Evolutionary conservation across 2,888 invertebrate genomes (phyloP), one percentile per base, ranked within the genome.

Genomic region (Quadriops clusia): DNA sequence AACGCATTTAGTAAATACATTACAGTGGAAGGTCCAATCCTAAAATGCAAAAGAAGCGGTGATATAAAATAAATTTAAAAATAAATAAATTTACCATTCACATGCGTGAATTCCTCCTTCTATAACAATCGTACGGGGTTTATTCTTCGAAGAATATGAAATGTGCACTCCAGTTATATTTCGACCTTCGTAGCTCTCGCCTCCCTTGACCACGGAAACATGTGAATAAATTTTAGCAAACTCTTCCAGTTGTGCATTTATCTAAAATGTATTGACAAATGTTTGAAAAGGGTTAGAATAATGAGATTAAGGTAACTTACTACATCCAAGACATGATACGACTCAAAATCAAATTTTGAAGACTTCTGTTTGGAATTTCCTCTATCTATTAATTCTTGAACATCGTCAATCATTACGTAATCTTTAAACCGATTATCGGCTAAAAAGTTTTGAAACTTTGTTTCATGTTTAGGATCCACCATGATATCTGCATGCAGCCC

Each of bases 1-100:
- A 84, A 58, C 52, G 79, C 67, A 41, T 81, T 74, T 13, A 84
- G 70, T 25, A 82, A 68, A 60, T 40, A 58, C 5, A 54, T 54
- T 14, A 43, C 47, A 2, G 49, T 49, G 9, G 58, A 56, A 7
- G 53, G 49, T 9, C 47, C 38, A 17, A 58, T 54, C 57, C 57
- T 58, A 29, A 23, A 50, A 47, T 23, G 9, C 11, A 11, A 17
- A n/a, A 27, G 9, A 10, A 10, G 10, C 3, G 4, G 13, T 22
- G 22, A 18, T 17, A 29, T 8, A 12, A 6, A 3, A 7, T 21
- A 22, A 14, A 1, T 8, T 11, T 12, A 10, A 8, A 9, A 6
- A 5, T 10, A 3, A n/a, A 9, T 23, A 13, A 7, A 12, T 15
- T 11, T 43, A 57, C 59, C 59, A 60, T 53, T 60, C 58, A 29